Percentiles rank a stretch among this genome's conserved stretches.
Evolutionary conservation across 2,888 invertebrate genomes (phyloP).

Genomic region (Pyrochroa serraticornis): DNA sequence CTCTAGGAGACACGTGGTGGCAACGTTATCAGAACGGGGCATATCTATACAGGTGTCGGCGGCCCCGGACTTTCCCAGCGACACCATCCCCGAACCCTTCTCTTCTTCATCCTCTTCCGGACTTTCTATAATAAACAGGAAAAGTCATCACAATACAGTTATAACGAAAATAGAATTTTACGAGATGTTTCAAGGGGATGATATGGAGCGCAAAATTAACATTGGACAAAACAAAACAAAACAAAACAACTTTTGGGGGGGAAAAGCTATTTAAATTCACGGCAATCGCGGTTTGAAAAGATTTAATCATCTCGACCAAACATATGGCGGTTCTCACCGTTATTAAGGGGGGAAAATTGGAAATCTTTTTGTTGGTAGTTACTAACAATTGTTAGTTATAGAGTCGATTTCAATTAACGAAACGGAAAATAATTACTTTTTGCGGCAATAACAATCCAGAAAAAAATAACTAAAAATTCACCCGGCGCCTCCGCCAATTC

Average conservation of each 20-base stretch:
- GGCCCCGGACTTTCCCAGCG: slow-evolving; percentile 52
- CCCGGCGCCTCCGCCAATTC: too few relatives aligned
- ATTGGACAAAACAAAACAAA: neutral
- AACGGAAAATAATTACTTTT: too few relatives aligned
- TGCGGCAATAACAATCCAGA: too few relatives aligned
- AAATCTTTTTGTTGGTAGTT: too few relatives aligned
- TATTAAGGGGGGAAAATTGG: too few relatives aligned
- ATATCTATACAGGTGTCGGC: slow-evolving; percentile 63
- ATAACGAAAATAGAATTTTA: slow-evolving; percentile 1
- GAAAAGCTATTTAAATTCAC: too few relatives aligned
- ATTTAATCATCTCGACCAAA: neutral
- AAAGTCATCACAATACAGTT: neutral
- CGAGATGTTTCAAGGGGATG: neutral
- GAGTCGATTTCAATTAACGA: too few relatives aligned
- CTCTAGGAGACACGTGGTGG: slow-evolving; percentile 66
- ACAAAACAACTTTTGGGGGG: too few relatives aligned
- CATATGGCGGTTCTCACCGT: too few relatives aligned
- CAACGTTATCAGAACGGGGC: slow-evolving; percentile 60
- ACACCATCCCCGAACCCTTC: slow-evolving; percentile 48
- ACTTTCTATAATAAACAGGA: slow-evolving; percentile 59
- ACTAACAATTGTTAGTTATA: too few relatives aligned
- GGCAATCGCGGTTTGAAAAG: too few relatives aligned
- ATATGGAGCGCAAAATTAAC: neutral
- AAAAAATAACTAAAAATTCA: too few relatives aligned
- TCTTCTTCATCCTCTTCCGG: slow-evolving; percentile 65